These are phyloP conservation scores for Hydrolagus colliei DNA, from an alignment of 2,797 vertebrate species.

Conservation along the genomic window DNA sequence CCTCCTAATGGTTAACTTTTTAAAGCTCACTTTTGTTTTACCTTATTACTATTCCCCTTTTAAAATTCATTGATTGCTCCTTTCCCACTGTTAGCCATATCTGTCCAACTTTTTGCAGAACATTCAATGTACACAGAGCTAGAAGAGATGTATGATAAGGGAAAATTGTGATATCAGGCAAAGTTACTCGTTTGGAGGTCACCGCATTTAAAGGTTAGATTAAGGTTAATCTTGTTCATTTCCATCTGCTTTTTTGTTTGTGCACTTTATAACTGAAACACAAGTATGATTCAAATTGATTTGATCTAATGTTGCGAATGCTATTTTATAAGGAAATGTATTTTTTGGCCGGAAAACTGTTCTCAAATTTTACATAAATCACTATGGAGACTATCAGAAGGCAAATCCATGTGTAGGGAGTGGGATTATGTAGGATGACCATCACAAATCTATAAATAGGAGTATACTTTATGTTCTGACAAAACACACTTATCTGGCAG, in stretches of 20 bases:
- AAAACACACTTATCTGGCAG: neutral
- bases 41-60: neutral
- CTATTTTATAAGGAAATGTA: neutral
- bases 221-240: neutral
- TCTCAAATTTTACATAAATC: neutral
- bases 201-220: neutral
- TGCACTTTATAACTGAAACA: neutral
- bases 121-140: neutral
- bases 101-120: neutral
- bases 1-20: neutral
- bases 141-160: too few species aligned
- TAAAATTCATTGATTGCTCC: neutral
- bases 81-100: neutral
- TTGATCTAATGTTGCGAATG: neutral
- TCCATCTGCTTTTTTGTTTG: neutral
- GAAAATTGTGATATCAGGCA: neutral
- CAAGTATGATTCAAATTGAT: neutral
- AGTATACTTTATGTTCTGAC: too few species aligned
- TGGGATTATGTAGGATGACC: neutral
- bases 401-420: neutral
- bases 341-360: neutral
- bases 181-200: neutral
- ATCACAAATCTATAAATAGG: neutral
- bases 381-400: neutral
- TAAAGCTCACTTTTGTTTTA: neutral